phyloP scores from a whole-genome alignment of 1,140 invertebrate species.

The Stratiolaelaps scimitus region DNA sequence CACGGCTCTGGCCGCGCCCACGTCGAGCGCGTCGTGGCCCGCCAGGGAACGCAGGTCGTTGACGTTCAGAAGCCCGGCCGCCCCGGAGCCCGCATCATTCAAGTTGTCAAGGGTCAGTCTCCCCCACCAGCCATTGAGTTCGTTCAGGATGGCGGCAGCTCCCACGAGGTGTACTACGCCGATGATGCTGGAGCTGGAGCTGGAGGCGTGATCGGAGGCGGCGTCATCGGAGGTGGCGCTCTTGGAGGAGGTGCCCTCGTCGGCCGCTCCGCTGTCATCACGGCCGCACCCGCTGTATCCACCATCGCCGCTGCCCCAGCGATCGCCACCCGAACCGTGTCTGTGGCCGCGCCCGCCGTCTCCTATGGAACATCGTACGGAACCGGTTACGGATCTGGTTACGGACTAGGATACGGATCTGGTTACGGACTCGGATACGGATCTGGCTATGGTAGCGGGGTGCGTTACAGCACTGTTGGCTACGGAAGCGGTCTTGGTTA shows the following conservation, averaged over 20 bases:
- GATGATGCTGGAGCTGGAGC: neutral
- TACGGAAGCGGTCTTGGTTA: neutral
- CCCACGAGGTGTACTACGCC: slow-evolving; percentile 16
- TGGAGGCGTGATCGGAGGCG: neutral
- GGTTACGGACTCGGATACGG: neutral
- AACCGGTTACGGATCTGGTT: neutral
- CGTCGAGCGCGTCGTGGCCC: slow-evolving; percentile 3
- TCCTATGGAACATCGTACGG: neutral
- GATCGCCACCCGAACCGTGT: neutral
- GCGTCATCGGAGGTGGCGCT: neutral
- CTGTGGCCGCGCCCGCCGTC: neutral
- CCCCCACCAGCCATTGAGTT: neutral
- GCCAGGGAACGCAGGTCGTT: neutral
- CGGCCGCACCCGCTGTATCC: neutral
- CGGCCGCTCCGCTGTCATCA: neutral
- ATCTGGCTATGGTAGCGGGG: neutral
- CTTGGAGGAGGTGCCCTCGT: neutral
- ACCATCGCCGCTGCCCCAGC: neutral
- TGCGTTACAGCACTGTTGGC: slow-evolving; percentile 4
- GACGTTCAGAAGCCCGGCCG: slow-evolving; percentile 20
- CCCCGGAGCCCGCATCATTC: slow-evolving; percentile 15
- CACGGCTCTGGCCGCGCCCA: slow-evolving; percentile 4
- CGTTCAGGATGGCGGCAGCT: slow-evolving; percentile 16
- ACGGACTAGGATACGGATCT: neutral
- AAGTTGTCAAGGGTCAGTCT: slow-evolving; percentile 17